Evolutionary conservation across 2,113 vertebrate genomes (phyloP).

Genomic region (Notiomystis cincta): DNA sequence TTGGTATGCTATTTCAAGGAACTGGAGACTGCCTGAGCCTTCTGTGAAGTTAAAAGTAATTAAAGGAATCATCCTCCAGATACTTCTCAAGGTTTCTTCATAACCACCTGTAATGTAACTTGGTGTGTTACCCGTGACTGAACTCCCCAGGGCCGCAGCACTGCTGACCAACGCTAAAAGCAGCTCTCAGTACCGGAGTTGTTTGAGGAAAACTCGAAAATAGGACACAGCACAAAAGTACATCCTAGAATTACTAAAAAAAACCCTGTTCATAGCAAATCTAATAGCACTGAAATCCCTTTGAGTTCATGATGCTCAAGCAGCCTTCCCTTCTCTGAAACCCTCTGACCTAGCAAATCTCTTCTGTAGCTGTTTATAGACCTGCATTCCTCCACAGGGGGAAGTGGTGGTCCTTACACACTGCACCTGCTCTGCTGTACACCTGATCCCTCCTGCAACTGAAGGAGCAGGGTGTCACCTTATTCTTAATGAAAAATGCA

Average conservation of each 20-base stretch:
- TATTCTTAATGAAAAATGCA: conserved; percentile 68
- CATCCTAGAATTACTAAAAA: neutral
- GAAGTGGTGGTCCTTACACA: conserved; percentile 17
- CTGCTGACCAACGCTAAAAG: neutral
- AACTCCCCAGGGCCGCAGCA: neutral
- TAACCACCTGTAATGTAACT: neutral
- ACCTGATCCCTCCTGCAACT: conserved; percentile 55
- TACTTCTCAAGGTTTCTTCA: neutral
- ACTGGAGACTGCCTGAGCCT: neutral
- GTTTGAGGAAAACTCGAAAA: conserved; percentile 28
- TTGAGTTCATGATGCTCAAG: neutral
- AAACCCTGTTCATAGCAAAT: neutral
- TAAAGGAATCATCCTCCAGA: neutral
- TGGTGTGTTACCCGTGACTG: neutral
- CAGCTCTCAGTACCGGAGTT: neutral
- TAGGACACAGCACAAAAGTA: neutral
- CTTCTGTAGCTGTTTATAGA: conserved; percentile 50
- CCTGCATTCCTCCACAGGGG: conserved; percentile 5
- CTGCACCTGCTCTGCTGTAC: conserved; percentile 57
- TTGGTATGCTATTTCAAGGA: neutral
- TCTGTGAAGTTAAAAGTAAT: neutral
- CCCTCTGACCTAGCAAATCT: conserved; percentile 22
- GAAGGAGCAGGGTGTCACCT: conserved; percentile 23
- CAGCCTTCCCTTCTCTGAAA: neutral
- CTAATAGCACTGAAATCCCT: neutral